Base-by-base conservation (phyloP, 2,113 vertebrate species). In the Nycticebus coucang region DNA sequence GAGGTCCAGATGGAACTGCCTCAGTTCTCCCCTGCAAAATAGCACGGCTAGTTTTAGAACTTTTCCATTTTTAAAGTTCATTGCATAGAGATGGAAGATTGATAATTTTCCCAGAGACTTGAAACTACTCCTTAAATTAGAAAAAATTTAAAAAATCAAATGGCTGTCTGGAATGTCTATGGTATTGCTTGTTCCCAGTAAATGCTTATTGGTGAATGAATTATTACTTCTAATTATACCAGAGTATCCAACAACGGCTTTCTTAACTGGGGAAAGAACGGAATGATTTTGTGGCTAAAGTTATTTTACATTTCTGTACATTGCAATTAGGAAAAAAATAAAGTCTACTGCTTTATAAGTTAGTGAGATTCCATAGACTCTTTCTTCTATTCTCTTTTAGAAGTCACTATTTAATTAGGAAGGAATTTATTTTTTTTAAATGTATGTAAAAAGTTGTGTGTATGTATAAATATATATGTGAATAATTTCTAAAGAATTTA, bases 241-340 rank as follows among this genome's bases (percentile, higher is more conserved):
- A 83, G 69, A 89, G 77, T 75, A 69, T 37, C 80, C 37, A 92
- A 28, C 19, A 92, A 37, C 60, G 41, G 8, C 35, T 86, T 90
- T 91, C 22, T 83, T 69, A 83, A 72, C 14, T 60, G 24, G n/a
- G 28, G 7, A 10, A 50, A 60, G 53, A 75, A 86, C 53, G 17
- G 82, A 19, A 77, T 78, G 30, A 26, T 30, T 89, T 87, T 84
- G 11, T 72, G 64, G 57, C 60, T 85, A 59, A 66, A 85, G 24
- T 72, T 91, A 53, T 69, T 96, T 88, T 72, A 78, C 6, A 95
- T 71, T 93, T 95, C 26, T 89, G 8, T 60, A 78, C 37, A 93
- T 94, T 53, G 4, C 81, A 89, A 75, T 84, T 50, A 87, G 72
- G 26, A 21, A 71, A n/a, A n/a, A 90, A 83, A 64, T 24, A 30